Evolutionary conservation across 2,797 vertebrate genomes (phyloP).

Genomic region (Huso huso): DNA sequence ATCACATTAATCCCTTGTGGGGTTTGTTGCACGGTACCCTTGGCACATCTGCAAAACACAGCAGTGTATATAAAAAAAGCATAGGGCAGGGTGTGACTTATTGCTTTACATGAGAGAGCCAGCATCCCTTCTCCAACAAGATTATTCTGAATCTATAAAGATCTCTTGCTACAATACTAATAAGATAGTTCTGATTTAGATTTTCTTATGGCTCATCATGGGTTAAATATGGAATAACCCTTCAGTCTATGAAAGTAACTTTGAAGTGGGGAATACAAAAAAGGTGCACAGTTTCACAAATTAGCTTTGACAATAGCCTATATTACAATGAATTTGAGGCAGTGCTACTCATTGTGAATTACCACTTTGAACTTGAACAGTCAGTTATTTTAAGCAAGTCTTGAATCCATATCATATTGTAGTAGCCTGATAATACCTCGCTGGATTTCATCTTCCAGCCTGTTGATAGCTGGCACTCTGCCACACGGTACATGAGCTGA

Average conservation of each 20-base stretch:
- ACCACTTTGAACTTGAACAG: constrained; percentile 64
- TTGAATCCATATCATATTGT: constrained; percentile 58
- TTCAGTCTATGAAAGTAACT: constrained; percentile 76
- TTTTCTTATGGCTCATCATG: constrained; percentile 47
- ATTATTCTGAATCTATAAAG: constrained; percentile 58
- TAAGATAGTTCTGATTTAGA: constrained; percentile 33
- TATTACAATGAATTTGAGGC: constrained; percentile 28
- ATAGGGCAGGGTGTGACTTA: constrained; percentile 16
- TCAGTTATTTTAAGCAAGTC: constrained; percentile 58
- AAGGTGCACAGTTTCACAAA: constrained; percentile 65
- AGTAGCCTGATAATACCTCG: constrained; percentile 55
- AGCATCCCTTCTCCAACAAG: constrained; percentile 12
- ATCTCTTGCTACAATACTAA: constrained; percentile 32
- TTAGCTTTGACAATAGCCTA: constrained; percentile 56
- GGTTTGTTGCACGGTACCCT: constrained; percentile 57
- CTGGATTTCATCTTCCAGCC: constrained; percentile 51
- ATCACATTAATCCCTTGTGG: constrained; percentile 62
- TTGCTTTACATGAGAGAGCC: constrained; percentile 13
- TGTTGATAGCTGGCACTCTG: constrained; percentile 63
- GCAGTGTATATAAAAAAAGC: not conserved
- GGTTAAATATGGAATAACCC: constrained; percentile 81
- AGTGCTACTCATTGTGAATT: constrained; percentile 45
- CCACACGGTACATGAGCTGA: constrained; percentile 49
- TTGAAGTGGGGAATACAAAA: constrained; percentile 71
- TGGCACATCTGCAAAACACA: constrained; percentile 53